Percentiles rank a stretch among this genome's conserved stretches.
Evolutionary conservation across 2,797 vertebrate genomes (phyloP).

Genomic region (Discoglossus pictus): DNA sequence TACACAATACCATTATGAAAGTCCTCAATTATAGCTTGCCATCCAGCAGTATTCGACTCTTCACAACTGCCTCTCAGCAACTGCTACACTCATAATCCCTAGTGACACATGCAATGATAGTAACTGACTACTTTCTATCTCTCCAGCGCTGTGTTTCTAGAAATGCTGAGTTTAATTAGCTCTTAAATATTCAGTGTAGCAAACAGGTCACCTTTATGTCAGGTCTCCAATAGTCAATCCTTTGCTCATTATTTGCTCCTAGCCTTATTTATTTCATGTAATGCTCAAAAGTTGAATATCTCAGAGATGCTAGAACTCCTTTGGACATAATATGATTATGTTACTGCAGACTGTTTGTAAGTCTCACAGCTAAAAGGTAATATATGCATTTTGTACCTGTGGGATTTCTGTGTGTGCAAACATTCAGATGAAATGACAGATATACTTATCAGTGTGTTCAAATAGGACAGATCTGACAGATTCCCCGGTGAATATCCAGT

Average conservation of each 20-base stretch:
- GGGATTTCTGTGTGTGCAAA: neutral
- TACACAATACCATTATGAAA: too few relatives aligned
- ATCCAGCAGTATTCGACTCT: conserved; percentile 59
- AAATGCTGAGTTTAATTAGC: conserved; percentile 70
- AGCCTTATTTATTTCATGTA: conserved; percentile 44
- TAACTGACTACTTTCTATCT: conserved; percentile 62
- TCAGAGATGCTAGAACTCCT: conserved; percentile 9
- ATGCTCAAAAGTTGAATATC: conserved; percentile 49
- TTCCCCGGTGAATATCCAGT: conserved; percentile 6
- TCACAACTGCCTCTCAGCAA: conserved; percentile 64
- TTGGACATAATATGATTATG: conserved; percentile 27
- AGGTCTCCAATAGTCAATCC: conserved; percentile 56
- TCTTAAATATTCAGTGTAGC: conserved; percentile 57
- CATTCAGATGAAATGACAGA: conserved; percentile 21
- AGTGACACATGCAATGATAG: conserved; percentile 66
- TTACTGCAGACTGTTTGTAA: too few relatives aligned
- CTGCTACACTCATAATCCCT: conserved; percentile 64
- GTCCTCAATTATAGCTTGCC: conserved; percentile 57
- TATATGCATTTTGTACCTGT: too few relatives aligned
- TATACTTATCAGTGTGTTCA: neutral
- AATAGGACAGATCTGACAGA: neutral
- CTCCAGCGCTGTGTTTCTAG: conserved; percentile 62
- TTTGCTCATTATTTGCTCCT: conserved; percentile 53
- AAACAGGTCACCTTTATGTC: conserved; percentile 61
- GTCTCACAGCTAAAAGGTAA: too few relatives aligned